Evolutionary conservation across 2,888 invertebrate genomes (phyloP).

Genomic region (Andricus curvator): DNA sequence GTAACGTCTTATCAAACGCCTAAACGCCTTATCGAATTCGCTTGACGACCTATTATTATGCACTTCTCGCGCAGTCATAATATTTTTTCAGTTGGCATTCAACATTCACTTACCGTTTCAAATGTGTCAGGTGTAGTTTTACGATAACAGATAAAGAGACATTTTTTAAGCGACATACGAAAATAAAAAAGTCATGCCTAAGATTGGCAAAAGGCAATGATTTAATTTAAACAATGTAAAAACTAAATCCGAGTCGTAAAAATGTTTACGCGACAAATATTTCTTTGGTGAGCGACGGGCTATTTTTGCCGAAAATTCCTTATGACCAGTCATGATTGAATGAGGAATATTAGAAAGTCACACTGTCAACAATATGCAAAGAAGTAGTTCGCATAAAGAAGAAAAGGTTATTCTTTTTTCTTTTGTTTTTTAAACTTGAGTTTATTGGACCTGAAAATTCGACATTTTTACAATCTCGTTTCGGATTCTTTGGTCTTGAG

Average conservation of each 20-base stretch:
- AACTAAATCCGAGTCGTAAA: neutral
- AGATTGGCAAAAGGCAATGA: neutral
- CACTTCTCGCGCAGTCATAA: neutral
- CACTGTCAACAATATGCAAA: neutral
- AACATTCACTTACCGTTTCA: constrained; percentile 8
- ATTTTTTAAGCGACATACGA: neutral
- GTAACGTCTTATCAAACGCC: constrained; percentile 37
- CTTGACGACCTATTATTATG: constrained; percentile 40
- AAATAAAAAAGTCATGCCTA: neutral
- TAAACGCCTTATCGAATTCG: constrained; percentile 34
- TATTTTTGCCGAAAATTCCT: neutral
- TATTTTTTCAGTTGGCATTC: neutral
- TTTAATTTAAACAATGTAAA: neutral
- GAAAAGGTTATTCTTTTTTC: neutral
- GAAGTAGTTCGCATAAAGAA: constrained; percentile 7
- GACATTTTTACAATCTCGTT: constrained; percentile 25
- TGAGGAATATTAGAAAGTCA: neutral
- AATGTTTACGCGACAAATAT: neutral
- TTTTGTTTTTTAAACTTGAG: neutral
- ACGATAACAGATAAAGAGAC: constrained; percentile 15
- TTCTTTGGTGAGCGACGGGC: neutral
- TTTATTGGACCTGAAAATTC: constrained; percentile 28
- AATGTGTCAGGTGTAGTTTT: constrained; percentile 15
- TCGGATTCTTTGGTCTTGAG: constrained; percentile 19
- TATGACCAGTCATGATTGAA: neutral